Evolutionary conservation across 2,888 invertebrate species (phyloP), one percentile per base, ranked within the genome.

Genomic region (Chironomus tentans): DNA sequence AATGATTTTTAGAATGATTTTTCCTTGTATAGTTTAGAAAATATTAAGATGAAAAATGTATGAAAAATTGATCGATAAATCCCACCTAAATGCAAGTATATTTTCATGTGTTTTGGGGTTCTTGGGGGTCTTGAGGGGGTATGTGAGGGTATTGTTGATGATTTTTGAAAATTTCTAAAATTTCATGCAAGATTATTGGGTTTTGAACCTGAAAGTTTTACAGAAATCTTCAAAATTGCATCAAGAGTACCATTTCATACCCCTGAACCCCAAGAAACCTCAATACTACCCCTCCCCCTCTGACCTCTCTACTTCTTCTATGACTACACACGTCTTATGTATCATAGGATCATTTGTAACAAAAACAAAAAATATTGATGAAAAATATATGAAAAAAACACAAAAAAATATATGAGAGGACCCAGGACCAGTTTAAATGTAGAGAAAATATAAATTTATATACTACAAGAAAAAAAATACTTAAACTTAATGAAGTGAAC

Each of bases 351-450:
- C 38, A 38, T 38, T 38, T 38, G 38, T 38, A 38, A 38, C 10
- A n/a, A 15, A 50, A 50, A n/a, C 5, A 12, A n/a, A n/a, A 12
- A 4, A n/a, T 48, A 15, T 5, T 50, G 4, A 15, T 15, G 13
- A 15, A 50, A 56, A n/a, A 56, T 38, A 15, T 15, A 56, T 56
- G 56, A 56, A 18, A 50, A n/a, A 38, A 38, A 38, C 28, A 28
- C 3, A 38, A 38, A 38, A 38, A 38, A 10, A 38, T 38, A 21
- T 21, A 12, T 13, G 65, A 65, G 65, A 65, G 65, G 56, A 71
- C 24, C 71, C 50, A 71, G 70, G 71, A 71, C 71, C 71, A 71
- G 71, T 72, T 61, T 72, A 72, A 72, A 47, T 22, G 28, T 72
- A 72, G 72, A 72, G 28, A 18, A 61, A 65, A 65, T 38, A 38